Conservation (phyloP, 2,797 vertebrate species). For the Brotula barbata region DNA sequence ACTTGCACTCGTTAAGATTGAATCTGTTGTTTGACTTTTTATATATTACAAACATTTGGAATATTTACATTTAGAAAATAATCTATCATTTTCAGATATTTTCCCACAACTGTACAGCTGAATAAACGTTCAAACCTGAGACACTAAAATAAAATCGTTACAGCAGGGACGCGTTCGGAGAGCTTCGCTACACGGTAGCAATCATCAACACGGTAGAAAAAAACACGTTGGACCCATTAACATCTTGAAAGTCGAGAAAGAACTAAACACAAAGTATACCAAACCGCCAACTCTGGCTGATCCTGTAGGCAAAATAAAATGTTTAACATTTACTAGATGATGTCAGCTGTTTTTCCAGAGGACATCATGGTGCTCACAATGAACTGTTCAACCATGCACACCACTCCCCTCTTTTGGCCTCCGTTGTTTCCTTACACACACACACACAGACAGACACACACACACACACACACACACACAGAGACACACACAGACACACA, state of each 20-base stretch:
- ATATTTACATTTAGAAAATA: conserved; percentile 95
- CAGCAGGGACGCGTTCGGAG: conserved; percentile 75
- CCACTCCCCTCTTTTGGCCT: conserved; percentile 21
- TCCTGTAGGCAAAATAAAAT: conserved; percentile 73
- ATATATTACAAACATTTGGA: conserved; percentile 90
- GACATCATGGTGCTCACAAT: conserved; percentile 64
- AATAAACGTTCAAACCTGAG: conserved; percentile 83
- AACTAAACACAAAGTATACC: conserved; percentile 73
- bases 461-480: conserved; percentile 15
- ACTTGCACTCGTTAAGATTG: conserved; percentile 41
- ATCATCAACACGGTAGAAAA: conserved; percentile 66
- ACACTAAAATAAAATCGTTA: conserved; percentile 82
- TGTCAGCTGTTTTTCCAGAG: conserved; percentile 60
- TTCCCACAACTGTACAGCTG: conserved; percentile 79
- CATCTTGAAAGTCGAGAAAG: conserved; percentile 70
- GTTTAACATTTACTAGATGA: conserved; percentile 79
- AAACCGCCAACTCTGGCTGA: conserved; percentile 67
- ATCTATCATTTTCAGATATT: conserved; percentile 79
- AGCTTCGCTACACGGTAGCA: conserved; percentile 90
- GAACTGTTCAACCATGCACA: conserved; percentile 34
- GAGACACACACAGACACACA: conserved; percentile 11
- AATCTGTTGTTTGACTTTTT: conserved; percentile 84
- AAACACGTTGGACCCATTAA: conserved; percentile 58
- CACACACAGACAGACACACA: conserved; percentile 11
- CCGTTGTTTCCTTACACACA: conserved; percentile 18